These are phyloP conservation scores for Drosophila helvetica DNA, from an alignment of 2,888 invertebrate genomes.

Conservation along the genomic window DNA sequence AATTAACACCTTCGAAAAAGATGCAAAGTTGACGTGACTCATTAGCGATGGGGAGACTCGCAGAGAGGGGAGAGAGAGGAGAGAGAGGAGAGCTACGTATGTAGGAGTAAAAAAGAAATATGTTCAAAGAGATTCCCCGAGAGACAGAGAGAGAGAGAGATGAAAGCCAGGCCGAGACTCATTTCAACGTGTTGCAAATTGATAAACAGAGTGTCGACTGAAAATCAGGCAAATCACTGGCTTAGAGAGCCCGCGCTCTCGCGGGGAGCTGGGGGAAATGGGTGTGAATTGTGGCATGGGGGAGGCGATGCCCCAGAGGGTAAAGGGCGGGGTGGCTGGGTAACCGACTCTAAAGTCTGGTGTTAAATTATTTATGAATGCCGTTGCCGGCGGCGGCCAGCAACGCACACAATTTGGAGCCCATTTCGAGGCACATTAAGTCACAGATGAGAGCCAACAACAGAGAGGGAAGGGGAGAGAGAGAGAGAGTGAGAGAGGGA, in stretches of 20 bases:
- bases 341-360: conserved; percentile 31
- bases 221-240: conserved; percentile 21
- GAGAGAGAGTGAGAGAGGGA: neutral
- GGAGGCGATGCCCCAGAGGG: too few species aligned
- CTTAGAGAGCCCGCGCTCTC: neutral
- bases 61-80: neutral
- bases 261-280: neutral
- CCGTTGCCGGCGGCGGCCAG: conserved; percentile 30
- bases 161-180: conserved; percentile 9
- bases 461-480: neutral
- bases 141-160: conserved; percentile 7
- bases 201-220: conserved; percentile 41
- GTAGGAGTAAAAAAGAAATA: neutral
- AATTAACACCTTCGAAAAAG: conserved; percentile 56
- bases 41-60: neutral
- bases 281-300: neutral
- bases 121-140: conserved; percentile 1
- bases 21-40: conserved; percentile 27
- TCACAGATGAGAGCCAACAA: conserved; percentile 24
- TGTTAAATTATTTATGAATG: conserved; percentile 49
- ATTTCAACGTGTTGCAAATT: conserved; percentile 54
- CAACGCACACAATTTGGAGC: conserved; percentile 29
- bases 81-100: neutral
- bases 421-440: conserved; percentile 36
- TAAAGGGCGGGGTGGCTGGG: neutral